Base-by-base conservation (phyloP, 2,113 vertebrate species). In the Pteruthius melanotis region DNA sequence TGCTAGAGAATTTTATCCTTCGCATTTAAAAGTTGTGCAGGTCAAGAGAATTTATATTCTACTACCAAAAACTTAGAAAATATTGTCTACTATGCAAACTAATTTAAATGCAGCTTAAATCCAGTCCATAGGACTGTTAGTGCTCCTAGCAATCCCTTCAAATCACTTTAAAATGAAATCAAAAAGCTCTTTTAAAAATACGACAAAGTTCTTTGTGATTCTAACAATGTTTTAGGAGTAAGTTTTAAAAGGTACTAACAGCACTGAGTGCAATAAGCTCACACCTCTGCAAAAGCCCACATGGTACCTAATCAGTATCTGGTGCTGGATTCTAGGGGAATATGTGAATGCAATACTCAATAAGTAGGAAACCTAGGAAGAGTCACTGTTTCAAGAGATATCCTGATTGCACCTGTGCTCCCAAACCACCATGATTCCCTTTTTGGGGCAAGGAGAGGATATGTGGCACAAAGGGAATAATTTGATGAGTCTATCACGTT, bases 381-480 rank as follows among this genome's bases (percentile, higher is more conserved):
- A 72, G 24, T 47, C 45, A 81, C 23, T 69, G 11, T 57, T 84
- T 78, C 54, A 64, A 72, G 39, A 92, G 16, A 54, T 26, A 23
- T 77, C 45, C 23, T 65, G 26, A n/a, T 30, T 54, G 31, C 28
- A 53, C 74, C 56, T 81, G 40, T 65, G 28, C 21, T 87, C 24
- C n/a, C 40, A 52, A 56, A 61, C 5, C 24, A 82, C 18, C n/a
- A 27, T 4, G 5, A 87, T 40, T 81, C 90, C 19, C 6, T 42
- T 78, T 40, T 11, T 13, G 18, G 27, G 50, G 15, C n/a, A 70
- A 84, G 45, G 54, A 78, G 31, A 88, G 28, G n/a, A 37, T 40
- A 23, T 1, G 0, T 61, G 42, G 45, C 4, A 1, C 60, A 61
- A 74, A 37, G 21, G 14, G 13, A 70, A 49, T 49, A 0, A 57